These are phyloP conservation scores for Carpatolechia fugitivella DNA, from an alignment of 2,888 invertebrate genomes.

Conservation along the genomic window DNA sequence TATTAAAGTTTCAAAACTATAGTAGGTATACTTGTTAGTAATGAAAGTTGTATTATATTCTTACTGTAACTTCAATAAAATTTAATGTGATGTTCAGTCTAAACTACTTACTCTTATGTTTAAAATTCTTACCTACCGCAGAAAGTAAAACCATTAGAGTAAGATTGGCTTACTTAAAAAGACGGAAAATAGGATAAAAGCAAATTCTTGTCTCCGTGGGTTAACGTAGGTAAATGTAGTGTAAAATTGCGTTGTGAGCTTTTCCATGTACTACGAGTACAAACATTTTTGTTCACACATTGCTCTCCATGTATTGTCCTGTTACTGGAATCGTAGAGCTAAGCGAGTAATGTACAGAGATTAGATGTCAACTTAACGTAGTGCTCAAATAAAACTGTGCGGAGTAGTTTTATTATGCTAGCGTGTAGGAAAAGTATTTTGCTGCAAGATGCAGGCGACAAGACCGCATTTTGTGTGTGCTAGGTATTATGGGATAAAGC, in stretches of 20 bases:
- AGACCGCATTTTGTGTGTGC: neutral
- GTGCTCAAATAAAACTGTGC: neutral
- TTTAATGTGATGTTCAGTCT: too few species aligned
- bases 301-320: neutral
- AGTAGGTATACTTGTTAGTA: too few species aligned
- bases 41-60: too few species aligned
- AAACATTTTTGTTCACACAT: neutral
- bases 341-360: neutral
- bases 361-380: neutral
- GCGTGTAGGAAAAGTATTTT: slow-evolving; percentile 3
- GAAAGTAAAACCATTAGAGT: slow-evolving; percentile 28
- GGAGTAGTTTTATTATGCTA: neutral
- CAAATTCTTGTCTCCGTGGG: neutral
- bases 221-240: slow-evolving; percentile 15
- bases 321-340: neutral
- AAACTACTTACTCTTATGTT: too few species aligned
- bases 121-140: too few species aligned
- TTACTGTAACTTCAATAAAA: too few species aligned
- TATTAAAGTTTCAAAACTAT: too few species aligned
- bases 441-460: neutral
- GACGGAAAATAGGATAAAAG: slow-evolving; percentile 4
- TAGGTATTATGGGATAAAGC: neutral
- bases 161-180: neutral
- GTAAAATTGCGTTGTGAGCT: slow-evolving; percentile 12
- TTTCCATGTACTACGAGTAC: neutral